Base-by-base conservation (phyloP, 2,797 vertebrate genomes). In the Taenioides sp. region DNA sequence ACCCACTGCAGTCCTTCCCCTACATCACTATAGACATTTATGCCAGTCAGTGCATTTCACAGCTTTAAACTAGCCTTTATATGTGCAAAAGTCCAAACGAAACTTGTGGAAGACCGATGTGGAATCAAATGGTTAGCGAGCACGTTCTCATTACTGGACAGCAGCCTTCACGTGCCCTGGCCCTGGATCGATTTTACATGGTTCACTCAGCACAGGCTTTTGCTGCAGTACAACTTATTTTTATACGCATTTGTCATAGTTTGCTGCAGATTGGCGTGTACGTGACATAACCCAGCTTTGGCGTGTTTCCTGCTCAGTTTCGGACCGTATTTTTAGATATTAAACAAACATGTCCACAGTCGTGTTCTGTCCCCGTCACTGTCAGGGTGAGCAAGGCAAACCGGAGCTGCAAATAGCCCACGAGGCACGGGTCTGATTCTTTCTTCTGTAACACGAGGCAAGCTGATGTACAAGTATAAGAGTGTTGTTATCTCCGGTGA, bases 281-380 rank as follows among this genome's bases (percentile, higher is more conserved):
- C 6, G 61, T 20, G 43, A 18, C 20, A 59, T 52, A 67, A 81
- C 68, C 70, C 74, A 47, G 57, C 40, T 66, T 69, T 69, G 40
- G 40, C 40, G 40, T 43, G 12, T 43, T 43, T 16, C n/a, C 57
- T n/a, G 63, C 77, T 52, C 73, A 10, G 83, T 75, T 81, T 61
- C 18, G 47, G 67, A 74, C 60, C 81, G 78, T 84, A 84, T 88
- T 87, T 87, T 79, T 76, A 85, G 82, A 87, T 81, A 85, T 87
- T 79, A 73, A 25, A 40, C 60, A 79, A 43, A 89, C 73, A 70
- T 52, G 60, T 78, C 73, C 65, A 37, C 60, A 75, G 81, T 83
- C 85, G 72, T 84, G 86, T 86, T 86, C 79, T 40, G 72, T 84
- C 78, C 79, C 77, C 47, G 10, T 89, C 88, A 82, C 75, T 88